Base-by-base conservation (phyloP, 2,888 invertebrate genomes). In the Dolichopus griseipennis region DNA sequence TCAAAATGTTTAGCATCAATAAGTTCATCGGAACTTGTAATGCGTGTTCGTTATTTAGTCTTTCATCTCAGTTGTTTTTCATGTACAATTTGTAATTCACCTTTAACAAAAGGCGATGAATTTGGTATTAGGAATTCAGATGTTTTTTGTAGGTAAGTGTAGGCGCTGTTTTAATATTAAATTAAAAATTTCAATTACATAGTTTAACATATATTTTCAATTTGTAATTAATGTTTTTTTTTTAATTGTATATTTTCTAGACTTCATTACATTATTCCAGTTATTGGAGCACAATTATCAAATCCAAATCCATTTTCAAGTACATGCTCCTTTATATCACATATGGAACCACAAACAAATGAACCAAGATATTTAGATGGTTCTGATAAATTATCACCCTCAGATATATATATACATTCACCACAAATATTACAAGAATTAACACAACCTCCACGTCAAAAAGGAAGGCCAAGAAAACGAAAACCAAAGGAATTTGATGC, bases 41-140 rank as follows among this genome's bases (percentile, higher is more conserved):
- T 97, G 96, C 85, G 95, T 68, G 96, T 95, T 12, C 85, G 93
- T 66, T 95, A 95, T 76, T 85, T 92, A 76, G 94, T 96, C 74
- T 97, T 93, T 84, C 97, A 97, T 84, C 90, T 96, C 70, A 90
- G 91, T 78, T 97, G 97, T 83, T 97, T 97, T 84, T 92, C 92
- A 65, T 97, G 97, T 81, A 90, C 91, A 64, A 88, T 91, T 66
- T 97, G 97, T 84, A 90, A 89, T 79, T 86, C 90, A 61, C 90
- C 91, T 6, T 85, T 97, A 70, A 92, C 90, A 69, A 94, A 95
- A 78, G 97, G 97, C 63, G 97, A 97, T 79, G 93, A 94, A 76
- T 97, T 95, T 83, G 95, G 95, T 73, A 92, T 96, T 84, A 86
- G 93, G 74, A 92, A 93, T 74, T 90, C 92, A 68, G 88, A 91